Evolutionary conservation across 1,140 invertebrate species (phyloP), one percentile per base, ranked within the genome.

Genomic region (Diabrotica virgifera): DNA sequence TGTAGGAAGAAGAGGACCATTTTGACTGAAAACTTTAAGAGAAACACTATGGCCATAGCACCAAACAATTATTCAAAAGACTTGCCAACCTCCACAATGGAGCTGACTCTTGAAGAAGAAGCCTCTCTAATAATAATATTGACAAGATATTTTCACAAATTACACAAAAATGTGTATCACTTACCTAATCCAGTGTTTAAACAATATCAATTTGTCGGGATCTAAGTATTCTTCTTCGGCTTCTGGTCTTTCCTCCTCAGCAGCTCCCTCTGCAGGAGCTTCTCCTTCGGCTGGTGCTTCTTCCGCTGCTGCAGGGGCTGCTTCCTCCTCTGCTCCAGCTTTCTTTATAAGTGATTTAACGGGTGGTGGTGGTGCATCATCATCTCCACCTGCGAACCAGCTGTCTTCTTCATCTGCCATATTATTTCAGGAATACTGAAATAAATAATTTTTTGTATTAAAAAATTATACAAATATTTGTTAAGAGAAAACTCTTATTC

Each of bases 121-220:
- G 24, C n/a, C n/a, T n/a, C n/a, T n/a, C n/a, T n/a, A 24, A 24
- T 4, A 24, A 2, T 24, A 24, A 24, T 24, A 24, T 24, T 24
- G 4, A 24, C 24, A 24, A 24, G 24, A 2, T 24, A 24, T 24
- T 24, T 52, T 8, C 6, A 8, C 0, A 52, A 52, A 2, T 12
- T 51, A 5, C 51, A n/a, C 51, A n/a, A 11, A 52, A 52, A 24
- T 24, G 24, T 24, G 4, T 2, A 24, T 24, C 6, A 51, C 64
- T 68, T 78, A 87, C 84, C 87, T 86, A 71, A 89, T 89, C 89
- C 89, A 91, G 70, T 90, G 89, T 79, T 85, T 85, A 78, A 85
- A 87, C 52, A 87, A 75, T 65, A 86, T 80, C 68, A 84, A 80
- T 69, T 82, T 85, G 59, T 78, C 79, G 78, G 81, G 79, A 84